A percentile compares a stretch with the other conserved stretches of the same genome.
Evolutionary conservation across 1,140 invertebrate species (phyloP).

Genomic region (Oncopeltus fasciatus): DNA sequence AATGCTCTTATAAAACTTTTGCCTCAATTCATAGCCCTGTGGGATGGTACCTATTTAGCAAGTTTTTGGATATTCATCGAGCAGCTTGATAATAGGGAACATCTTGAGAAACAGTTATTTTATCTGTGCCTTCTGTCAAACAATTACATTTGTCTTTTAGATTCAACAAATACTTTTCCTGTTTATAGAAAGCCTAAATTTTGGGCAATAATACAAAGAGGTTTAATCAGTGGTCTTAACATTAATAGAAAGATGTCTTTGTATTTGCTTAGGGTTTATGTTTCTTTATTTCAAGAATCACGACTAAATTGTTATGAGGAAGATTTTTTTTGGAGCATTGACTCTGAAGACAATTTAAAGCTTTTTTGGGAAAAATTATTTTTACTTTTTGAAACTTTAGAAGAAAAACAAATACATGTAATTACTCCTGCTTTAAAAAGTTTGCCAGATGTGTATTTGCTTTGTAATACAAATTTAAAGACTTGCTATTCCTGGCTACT

Average conservation of each 20-base stretch:
- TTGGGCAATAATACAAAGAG: slow-evolving; percentile 21
- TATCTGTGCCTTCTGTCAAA: slow-evolving; percentile 5
- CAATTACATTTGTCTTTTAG: background rate
- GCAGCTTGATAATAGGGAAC: background rate
- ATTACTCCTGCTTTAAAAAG: slow-evolving; percentile 32
- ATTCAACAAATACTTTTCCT: background rate
- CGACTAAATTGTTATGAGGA: background rate
- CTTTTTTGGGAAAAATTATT: slow-evolving; percentile 31
- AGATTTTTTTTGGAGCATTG: slow-evolving; percentile 19
- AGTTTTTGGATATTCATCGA: background rate
- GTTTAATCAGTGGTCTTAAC: slow-evolving; percentile 13
- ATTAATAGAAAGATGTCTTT: slow-evolving; percentile 29
- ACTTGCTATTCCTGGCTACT: slow-evolving; percentile 30
- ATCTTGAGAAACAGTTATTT: background rate
- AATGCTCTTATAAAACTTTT: background rate
- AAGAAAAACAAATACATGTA: slow-evolving; percentile 46
- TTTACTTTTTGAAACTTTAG: slow-evolving; percentile 38
- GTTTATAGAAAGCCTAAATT: slow-evolving; percentile 11
- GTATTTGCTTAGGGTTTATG: slow-evolving; percentile 28
- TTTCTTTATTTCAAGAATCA: slow-evolving; percentile 22
- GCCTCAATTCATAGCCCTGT: background rate
- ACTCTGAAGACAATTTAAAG: slow-evolving; percentile 12
- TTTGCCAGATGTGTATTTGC: slow-evolving; percentile 24
- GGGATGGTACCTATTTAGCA: background rate
- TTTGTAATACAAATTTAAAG: slow-evolving; percentile 23